phyloP scores from a whole-genome alignment of 2,888 invertebrate genomes.

The Macaria liturata region DNA sequence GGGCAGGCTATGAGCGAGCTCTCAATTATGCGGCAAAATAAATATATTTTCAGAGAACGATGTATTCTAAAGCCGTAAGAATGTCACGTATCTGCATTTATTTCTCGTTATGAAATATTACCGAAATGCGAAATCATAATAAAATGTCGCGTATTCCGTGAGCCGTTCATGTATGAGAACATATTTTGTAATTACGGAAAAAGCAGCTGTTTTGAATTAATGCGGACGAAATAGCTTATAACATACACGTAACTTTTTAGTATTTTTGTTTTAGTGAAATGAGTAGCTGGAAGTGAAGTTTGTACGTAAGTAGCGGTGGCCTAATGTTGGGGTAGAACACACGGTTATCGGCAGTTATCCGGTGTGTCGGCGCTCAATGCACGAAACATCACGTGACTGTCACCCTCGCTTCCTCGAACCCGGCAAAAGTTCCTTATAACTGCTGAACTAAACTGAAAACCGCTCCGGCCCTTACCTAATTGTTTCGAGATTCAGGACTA shows the following conservation, averaged over 20 bases:
- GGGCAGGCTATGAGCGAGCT: constrained; percentile 21
- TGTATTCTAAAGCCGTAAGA: constrained; percentile 28
- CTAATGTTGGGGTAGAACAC: constrained; percentile 58
- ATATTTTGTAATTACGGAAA: constrained; percentile 58
- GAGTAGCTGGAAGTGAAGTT: too few species aligned
- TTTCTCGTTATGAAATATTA: constrained; percentile 24
- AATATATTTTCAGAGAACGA: constrained; percentile 20
- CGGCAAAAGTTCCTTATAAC: constrained; percentile 23
- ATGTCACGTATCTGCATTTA: constrained; percentile 31
- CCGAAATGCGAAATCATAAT: constrained; percentile 40
- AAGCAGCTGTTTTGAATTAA: constrained; percentile 46
- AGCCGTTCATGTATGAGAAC: constrained; percentile 35
- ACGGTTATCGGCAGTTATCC: constrained; percentile 65
- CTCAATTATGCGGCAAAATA: constrained; percentile 26
- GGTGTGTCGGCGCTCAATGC: constrained; percentile 42
- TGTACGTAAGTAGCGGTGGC: neutral
- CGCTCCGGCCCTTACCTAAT: constrained; percentile 26
- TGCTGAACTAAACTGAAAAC: constrained; percentile 40
- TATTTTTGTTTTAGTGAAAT: too few species aligned
- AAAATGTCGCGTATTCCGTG: constrained; percentile 54
- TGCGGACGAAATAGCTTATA: neutral
- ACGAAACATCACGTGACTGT: constrained; percentile 68
- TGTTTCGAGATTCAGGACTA: constrained; percentile 24
- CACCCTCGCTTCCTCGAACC: constrained; percentile 41
- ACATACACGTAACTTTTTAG: too few species aligned